Evolutionary conservation across 2,113 vertebrate genomes (phyloP), one percentile per base, ranked within the genome.

Genomic region (Bambusicola thoracicus): DNA sequence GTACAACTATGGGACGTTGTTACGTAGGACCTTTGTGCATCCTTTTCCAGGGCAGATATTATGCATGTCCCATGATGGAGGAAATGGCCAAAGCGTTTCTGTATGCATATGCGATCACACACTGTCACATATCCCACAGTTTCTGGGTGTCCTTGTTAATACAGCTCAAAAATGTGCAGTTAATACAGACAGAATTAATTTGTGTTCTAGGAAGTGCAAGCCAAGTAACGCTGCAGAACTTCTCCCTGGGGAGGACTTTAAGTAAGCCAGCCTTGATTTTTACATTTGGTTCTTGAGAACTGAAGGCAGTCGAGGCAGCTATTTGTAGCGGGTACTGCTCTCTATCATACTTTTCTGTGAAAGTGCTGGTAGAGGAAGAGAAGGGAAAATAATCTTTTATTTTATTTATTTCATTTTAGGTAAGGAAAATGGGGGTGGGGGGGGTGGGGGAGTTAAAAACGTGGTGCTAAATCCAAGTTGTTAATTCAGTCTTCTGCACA

Each of bases 261-360:
- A 94, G 87, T 81, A 80, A 96, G 62, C 38, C 63, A 91, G 63
- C 4, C 72, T 89, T 89, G 53, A 76, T 88, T 94, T 89, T 87
- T 85, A 79, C 44, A 80, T 93, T 92, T 82, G 55, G 79, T 84
- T 93, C 70, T 89, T 91, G 55, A 63, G 75, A 91, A 11, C 10
- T 62, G 58, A 96, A 85, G 80, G 58, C 36, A 82, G n/a, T 6
- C 78, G 53, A 79, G 44, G 68, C 86, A 85, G 19, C 4, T 24
- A 38, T 73, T 81, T 84, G 69, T 69, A 65, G 58, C 22, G 21
- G 58, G 25, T 66, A 49, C 29, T 34, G 12, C 36, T 44, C 8
- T 86, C 48, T 92, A 36, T 11, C 62, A 43, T 25, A 36, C 4
- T 79, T 86, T 90, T 76, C 62, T 8, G 1, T 32, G 89, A 76